These are phyloP conservation scores for Ectemnius continuus DNA, from an alignment of 2,888 invertebrate species.

Conservation along the genomic window DNA sequence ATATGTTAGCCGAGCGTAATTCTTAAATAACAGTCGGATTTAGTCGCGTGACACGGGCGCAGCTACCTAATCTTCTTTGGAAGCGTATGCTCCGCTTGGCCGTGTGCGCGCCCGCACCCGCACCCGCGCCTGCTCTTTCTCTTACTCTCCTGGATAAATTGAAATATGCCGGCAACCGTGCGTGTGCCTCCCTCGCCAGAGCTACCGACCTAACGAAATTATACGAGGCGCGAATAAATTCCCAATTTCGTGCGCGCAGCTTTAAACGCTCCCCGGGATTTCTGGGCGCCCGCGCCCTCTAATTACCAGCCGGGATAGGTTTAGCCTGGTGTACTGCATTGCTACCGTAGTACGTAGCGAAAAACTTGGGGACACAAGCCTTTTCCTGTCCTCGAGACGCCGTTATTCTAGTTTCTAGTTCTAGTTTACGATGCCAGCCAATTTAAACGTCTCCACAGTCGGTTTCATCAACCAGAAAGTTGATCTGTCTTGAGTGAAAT, in stretches of 20 bases:
- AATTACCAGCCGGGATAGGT: not conserved
- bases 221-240: not conserved
- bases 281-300: not conserved
- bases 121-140: too few relatives aligned
- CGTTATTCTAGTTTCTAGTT: too few relatives aligned
- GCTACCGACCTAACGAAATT: not conserved
- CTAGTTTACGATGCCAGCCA: too few relatives aligned
- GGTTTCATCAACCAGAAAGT: too few relatives aligned
- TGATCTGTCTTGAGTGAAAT: too few relatives aligned
- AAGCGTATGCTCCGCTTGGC: constrained; percentile 15
- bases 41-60: constrained; percentile 20
- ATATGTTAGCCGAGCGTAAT: constrained; percentile 27
- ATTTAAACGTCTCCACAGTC: too few relatives aligned
- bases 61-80: constrained; percentile 24
- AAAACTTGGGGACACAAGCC: too few relatives aligned
- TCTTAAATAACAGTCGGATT: constrained; percentile 28
- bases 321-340: too few relatives aligned
- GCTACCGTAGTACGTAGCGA: not conserved
- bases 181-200: not conserved
- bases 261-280: constrained; percentile 1
- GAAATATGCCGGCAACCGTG: not conserved
- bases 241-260: not conserved
- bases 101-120: too few relatives aligned
- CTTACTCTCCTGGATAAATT: not conserved
- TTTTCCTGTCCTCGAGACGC: too few relatives aligned